Base-by-base conservation (phyloP, 2,888 invertebrate species). In the Eustalomyia histrio region DNA sequence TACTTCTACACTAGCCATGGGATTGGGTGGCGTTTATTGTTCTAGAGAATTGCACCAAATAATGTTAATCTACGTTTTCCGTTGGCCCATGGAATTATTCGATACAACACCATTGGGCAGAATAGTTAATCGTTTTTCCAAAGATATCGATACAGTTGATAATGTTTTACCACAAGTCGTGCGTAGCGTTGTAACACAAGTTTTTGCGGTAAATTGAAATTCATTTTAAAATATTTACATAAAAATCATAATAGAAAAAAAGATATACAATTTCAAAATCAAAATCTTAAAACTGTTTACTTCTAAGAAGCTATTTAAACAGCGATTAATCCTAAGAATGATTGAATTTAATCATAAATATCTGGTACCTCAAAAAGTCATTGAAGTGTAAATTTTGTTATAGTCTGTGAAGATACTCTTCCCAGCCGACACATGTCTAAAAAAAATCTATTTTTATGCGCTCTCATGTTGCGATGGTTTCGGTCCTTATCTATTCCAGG, bases 91-190 rank as follows among this genome's bases (percentile, higher is more conserved):
- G 92, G 92, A 93, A 87, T 94, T 95, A 91, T 95, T 94, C 91
- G 95, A 96, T 90, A 94, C 93, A 85, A 96, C 95, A 67, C 96
- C 96, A 33, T 85, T 93, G 84, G 96, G 96, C 88, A 92, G 96
- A 85, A 92, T 96, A 86, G 92, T 96, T 33, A 93, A 93, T 89
- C 92, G 94, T 82, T 94, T 94, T 88, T 92, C 93, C 84, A 92
- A 92, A 86, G 94, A 94, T 87, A 89, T 94, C 84, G 92, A 93
- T 86, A 90, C 91, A 58, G 86, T 93, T 87, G 94, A 94, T 88
- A 92, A 90, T 85, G 88, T 89, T 55, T 88, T 94, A 84, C 93
- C 93, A 73, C 83, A 86, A 24, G 88, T 88, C 74, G 83, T 90
- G 68, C 87, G 90, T 71, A 85, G 89, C 35, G 91, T 90, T 84